phyloP scores from a whole-genome alignment of 2,888 invertebrate genomes.

The Synergus itoensis region DNA sequence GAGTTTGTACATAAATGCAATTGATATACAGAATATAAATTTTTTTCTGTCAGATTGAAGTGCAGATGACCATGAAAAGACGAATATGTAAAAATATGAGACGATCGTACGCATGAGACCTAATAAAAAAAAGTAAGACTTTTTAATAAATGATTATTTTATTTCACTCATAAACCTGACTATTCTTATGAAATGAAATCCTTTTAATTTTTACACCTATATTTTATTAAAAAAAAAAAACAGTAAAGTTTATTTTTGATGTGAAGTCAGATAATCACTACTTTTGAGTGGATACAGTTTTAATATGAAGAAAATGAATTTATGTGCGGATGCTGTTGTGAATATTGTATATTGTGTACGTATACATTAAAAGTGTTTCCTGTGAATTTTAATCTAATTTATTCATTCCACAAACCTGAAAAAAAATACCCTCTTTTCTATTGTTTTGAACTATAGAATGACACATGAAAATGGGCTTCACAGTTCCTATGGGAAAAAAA shows the following conservation, averaged over 20 bases:
- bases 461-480: no score
- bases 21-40: constrained; percentile 7
- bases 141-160: constrained; percentile 65
- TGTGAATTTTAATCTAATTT: constrained; percentile 28
- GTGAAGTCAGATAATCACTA: constrained; percentile 41
- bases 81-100: constrained; percentile 41
- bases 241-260: constrained; percentile 24
- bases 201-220: constrained; percentile 8
- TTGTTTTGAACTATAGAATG: no score
- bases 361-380: constrained; percentile 37
- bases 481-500: no score
- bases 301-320: constrained; percentile 19
- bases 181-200: constrained; percentile 16
- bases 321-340: constrained; percentile 23
- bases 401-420: not conserved
- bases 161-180: constrained; percentile 46
- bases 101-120: constrained; percentile 53
- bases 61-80: constrained; percentile 41
- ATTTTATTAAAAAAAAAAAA: constrained; percentile 21
- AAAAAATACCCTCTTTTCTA: not conserved
- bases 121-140: constrained; percentile 65
- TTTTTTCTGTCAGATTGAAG: constrained; percentile 55
- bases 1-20: constrained; percentile 49
- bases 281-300: constrained; percentile 14
- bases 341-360: constrained; percentile 38